Evolutionary conservation across 2,797 vertebrate species (phyloP).

Genomic region (Nannoperca australis): DNA sequence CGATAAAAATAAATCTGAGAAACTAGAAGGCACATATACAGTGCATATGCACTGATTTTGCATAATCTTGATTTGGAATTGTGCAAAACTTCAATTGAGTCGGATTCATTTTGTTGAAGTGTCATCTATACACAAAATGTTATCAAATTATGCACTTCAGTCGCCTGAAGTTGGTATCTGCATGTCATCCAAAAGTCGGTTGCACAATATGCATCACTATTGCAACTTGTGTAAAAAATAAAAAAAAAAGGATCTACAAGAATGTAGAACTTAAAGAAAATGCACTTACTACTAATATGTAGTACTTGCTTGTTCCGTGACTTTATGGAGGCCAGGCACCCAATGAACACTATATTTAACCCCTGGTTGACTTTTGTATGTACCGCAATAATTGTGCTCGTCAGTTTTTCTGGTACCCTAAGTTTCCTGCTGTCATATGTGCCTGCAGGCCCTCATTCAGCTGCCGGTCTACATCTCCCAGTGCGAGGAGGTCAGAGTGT

Average conservation of each 20-base stretch:
- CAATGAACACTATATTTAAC: background rate
- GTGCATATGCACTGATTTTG: background rate
- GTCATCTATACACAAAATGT: background rate
- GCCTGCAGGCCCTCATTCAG: slow-evolving; percentile 93
- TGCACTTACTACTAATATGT: background rate
- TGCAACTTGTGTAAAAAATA: background rate
- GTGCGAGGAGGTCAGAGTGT: slow-evolving; percentile 96
- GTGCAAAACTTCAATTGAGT: background rate
- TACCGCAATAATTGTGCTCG: background rate
- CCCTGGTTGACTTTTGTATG: background rate
- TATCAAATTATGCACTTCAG: background rate
- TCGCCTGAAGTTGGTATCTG: background rate
- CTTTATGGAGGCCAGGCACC: background rate
- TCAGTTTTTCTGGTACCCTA: slow-evolving; percentile 9
- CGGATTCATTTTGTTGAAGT: background rate
- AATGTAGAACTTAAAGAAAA: background rate
- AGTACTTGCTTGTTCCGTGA: slow-evolving; percentile 7
- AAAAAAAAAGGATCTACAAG: background rate
- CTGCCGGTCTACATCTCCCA: slow-evolving; percentile 98
- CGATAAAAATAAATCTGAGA: background rate
- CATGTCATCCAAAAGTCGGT: background rate
- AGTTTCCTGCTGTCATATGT: slow-evolving; percentile 20
- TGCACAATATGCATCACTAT: background rate
- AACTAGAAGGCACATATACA: background rate
- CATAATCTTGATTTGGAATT: background rate